Conservation (phyloP, 1,140 invertebrate species). For the Drosophila biarmipes region DNA sequence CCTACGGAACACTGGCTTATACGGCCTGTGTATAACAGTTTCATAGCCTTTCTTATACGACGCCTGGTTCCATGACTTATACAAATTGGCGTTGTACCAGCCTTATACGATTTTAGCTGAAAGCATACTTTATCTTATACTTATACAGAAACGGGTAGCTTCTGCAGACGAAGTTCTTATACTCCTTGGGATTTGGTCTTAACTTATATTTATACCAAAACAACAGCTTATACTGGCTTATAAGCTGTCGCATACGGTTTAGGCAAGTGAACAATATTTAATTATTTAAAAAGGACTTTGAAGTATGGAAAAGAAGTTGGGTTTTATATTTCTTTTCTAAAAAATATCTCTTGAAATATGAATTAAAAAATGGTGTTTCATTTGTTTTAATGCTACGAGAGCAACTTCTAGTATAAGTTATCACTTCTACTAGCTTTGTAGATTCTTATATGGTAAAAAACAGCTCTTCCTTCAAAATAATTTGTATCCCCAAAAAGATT, state of each 20-base stretch:
- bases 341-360: no score
- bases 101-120: not conserved
- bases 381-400: no score
- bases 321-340: no score
- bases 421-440: no score
- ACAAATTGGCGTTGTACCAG: not conserved
- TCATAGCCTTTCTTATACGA: not conserved
- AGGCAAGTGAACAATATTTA: not conserved
- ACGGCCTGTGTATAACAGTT: slow-evolving; percentile 29
- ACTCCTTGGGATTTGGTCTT: not conserved
- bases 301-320: no score
- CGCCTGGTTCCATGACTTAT: not conserved
- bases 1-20: slow-evolving; percentile 4
- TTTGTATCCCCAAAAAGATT: no score
- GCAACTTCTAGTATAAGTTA: no score
- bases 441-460: no score
- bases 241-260: not conserved
- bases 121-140: slow-evolving; percentile 6
- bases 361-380: no score
- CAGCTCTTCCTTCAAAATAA: no score
- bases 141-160: not conserved
- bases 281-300: not conserved
- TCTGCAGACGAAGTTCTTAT: not conserved
- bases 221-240: not conserved
- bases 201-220: slow-evolving; percentile 6